These are phyloP conservation scores for Sarcophaga caerulescens DNA, from an alignment of 2,888 invertebrate genomes.

Conservation along the genomic window DNA sequence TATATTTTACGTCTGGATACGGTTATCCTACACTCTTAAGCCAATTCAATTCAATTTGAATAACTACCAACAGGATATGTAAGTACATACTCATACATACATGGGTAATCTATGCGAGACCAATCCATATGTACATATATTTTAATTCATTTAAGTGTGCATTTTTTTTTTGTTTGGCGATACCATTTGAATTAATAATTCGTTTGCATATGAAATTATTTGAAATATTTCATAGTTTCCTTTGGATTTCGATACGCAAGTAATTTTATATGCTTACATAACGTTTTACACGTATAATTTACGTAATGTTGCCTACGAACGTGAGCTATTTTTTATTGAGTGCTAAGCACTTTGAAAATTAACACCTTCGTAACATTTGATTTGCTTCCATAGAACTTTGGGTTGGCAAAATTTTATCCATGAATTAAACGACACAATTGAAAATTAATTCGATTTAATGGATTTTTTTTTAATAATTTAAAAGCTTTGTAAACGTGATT, in stretches of 20 bases:
- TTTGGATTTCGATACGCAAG: conserved; percentile 31
- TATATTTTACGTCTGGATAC: conserved; percentile 27
- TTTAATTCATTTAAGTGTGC: background rate
- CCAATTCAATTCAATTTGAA: conserved; percentile 63
- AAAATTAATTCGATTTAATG: conserved; percentile 44
- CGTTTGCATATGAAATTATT: conserved; percentile 66
- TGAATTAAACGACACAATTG: background rate
- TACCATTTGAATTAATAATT: conserved; percentile 67
- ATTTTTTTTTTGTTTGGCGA: conserved; percentile 40
- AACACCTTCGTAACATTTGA: conserved; percentile 58
- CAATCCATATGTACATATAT: background rate
- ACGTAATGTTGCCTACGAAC: conserved; percentile 32
- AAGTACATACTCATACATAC: background rate
- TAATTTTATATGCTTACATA: conserved; percentile 45
- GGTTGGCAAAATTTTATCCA: background rate
- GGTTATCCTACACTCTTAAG: conserved; percentile 57
- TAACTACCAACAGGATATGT: conserved; percentile 44
- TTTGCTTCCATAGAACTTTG: conserved; percentile 6
- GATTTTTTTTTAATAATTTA: conserved; percentile 12
- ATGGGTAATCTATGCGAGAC: background rate
- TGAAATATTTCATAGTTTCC: conserved; percentile 60
- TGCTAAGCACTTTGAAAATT: conserved; percentile 68
- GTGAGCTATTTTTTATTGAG: conserved; percentile 63
- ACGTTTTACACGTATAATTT: background rate
- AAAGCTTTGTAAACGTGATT: background rate